Conservation (phyloP, 2,113 vertebrate species). For the Saguinus midas region DNA sequence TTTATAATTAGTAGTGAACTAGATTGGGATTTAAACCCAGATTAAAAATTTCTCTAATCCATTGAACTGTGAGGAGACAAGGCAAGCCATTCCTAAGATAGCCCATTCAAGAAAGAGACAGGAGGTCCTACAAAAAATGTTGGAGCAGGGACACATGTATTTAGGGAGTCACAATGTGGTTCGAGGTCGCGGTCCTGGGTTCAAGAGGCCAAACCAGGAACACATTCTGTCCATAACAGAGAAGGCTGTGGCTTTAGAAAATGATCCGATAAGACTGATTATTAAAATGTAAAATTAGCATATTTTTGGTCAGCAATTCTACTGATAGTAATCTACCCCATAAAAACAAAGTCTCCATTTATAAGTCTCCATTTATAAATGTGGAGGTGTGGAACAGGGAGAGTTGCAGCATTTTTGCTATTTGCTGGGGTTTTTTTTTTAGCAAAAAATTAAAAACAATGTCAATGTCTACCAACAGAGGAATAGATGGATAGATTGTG, state of each 20-base stretch:
- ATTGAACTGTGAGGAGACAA: background rate
- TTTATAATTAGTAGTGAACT: background rate
- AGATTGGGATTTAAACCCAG: background rate
- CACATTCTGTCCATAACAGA: rapidly evolving
- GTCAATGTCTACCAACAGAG: background rate
- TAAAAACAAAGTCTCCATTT: background rate
- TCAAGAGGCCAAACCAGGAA: background rate
- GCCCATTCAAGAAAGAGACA: background rate
- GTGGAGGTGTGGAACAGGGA: background rate
- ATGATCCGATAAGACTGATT: background rate
- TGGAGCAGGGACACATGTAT: background rate
- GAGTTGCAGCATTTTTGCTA: background rate
- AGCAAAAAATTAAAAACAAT: background rate
- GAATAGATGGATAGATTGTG: background rate
- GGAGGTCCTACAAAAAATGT: background rate
- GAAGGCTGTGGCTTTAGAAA: background rate
- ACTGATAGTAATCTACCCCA: background rate
- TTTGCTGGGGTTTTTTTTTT: background rate
- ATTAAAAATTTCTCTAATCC: background rate
- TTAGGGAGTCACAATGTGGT: background rate
- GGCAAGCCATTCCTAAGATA: no score
- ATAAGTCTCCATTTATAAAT: background rate
- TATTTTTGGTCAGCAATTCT: background rate
- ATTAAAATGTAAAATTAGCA: background rate
- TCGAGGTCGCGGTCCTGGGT: background rate